Evolutionary conservation across 2,113 vertebrate genomes (phyloP).

Genomic region (Nycticryphes semicollaris): DNA sequence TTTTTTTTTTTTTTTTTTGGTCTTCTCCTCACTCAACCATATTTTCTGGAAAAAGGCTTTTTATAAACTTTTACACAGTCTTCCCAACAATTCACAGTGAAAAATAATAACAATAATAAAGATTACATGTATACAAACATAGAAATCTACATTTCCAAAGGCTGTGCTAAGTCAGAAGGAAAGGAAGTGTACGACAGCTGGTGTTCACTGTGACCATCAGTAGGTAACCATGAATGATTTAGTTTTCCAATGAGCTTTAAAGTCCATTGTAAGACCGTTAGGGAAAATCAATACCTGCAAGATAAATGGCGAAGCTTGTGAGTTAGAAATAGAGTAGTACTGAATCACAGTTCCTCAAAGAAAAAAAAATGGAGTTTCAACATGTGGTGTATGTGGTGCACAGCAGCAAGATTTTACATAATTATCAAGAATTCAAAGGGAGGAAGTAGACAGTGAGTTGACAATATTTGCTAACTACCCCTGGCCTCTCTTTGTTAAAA

Average conservation of each 20-base stretch:
- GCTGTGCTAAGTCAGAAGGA: background rate
- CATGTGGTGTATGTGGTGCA: background rate
- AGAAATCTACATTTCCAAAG: background rate
- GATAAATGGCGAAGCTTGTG: background rate
- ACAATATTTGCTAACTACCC: background rate
- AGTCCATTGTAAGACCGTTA: background rate
- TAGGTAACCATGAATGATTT: conserved; percentile 17
- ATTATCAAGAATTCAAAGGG: background rate
- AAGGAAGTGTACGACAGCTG: background rate
- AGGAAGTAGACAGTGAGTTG: background rate
- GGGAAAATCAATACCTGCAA: conserved; percentile 30
- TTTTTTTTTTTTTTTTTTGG: background rate
- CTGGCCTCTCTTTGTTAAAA: background rate
- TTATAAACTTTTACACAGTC: background rate
- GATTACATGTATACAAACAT: background rate
- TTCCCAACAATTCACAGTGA: background rate
- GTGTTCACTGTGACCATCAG: background rate
- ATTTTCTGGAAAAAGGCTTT: background rate
- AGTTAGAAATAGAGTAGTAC: background rate
- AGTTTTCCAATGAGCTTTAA: conserved; percentile 10
- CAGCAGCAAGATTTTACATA: background rate
- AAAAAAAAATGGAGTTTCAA: background rate
- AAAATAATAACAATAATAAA: background rate
- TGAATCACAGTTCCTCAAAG: background rate
- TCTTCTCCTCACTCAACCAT: background rate